Percentiles rank a stretch among this genome's conserved stretches.
Conservation (phyloP, 2,888 invertebrate genomes). For the Caenorhabditis sinica region DNA sequence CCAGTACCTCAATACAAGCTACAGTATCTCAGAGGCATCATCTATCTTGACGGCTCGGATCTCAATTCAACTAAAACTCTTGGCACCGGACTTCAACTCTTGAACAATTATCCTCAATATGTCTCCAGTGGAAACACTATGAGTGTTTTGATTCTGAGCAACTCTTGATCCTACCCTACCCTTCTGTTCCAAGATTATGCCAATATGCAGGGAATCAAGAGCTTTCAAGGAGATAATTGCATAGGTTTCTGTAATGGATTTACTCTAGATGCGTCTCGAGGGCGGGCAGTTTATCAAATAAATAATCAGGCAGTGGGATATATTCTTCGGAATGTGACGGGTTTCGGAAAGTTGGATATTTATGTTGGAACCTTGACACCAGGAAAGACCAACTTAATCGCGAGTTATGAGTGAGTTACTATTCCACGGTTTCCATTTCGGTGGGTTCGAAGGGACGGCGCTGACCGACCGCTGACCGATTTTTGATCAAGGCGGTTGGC, state of each 20-base stretch:
- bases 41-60: not conserved
- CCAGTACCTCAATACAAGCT: not conserved
- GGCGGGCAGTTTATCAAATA: not conserved
- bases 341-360: not conserved
- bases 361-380: not conserved
- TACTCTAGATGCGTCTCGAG: not conserved
- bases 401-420: conserved; percentile 12
- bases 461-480: not conserved
- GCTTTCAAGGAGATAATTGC: not conserved
- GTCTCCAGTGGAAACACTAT: not conserved
- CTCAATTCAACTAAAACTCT: not conserved
- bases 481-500: no score
- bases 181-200: not conserved
- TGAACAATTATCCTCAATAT: not conserved
- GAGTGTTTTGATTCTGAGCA: not conserved
- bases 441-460: no score
- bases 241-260: not conserved
- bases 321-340: not conserved
- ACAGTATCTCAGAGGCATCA: not conserved
- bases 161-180: not conserved
- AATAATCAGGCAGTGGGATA: not conserved
- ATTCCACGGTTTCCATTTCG: no score
- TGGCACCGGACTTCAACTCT: not conserved
- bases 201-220: not conserved
- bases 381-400: not conserved